Base-by-base conservation (phyloP, 2,113 vertebrate species). In the Falco punctatus region DNA sequence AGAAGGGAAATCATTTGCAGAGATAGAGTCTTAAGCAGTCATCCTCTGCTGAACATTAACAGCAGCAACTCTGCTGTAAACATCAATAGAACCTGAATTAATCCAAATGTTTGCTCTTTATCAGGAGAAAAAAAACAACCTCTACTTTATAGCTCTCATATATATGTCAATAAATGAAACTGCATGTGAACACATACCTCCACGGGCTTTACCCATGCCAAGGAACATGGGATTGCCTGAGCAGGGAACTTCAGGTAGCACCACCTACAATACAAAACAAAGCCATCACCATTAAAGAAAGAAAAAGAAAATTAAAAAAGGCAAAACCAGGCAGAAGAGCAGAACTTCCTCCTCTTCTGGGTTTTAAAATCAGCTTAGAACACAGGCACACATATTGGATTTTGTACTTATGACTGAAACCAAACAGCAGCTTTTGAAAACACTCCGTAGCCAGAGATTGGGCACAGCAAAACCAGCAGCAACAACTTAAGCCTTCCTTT, bases 231-330 rank as follows among this genome's bases (percentile, higher is more conserved):
- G 49, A 99, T 98, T 24, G 99, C 99, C 97, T 99, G 99, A 79
- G 99, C 99, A 19, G 99, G 99, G 69, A 99, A 98, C 88, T 98
- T 98, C 40, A 98, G 98, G 90, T 99, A 99, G 96, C 98, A 98
- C 44, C 98, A 98, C 94, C 99, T 99, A 78, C 51, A 96, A 96
- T 0, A 91, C 54, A 62, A 92, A 92, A 67, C 30, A 92, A 89
- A 96, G 28, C 16, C 24, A 59, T 20, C 21, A 65, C 20, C 28
- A 75, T 65, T 72, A 57, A 40, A 81, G 51, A 33, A 59, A 79
- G 51, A 62, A 2, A 24, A 80, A 7, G 38, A 38, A 38, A 38
- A 72, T 30, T 27, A 71, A 78, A 84, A 24, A 80, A 7, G 69
- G 35, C 30, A 71, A 78, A 84, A 40, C 7, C 27, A 55, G 33